Evolutionary conservation across 2,797 vertebrate species (phyloP), one percentile per base, ranked within the genome.

Genomic region (Clarias fuscus): DNA sequence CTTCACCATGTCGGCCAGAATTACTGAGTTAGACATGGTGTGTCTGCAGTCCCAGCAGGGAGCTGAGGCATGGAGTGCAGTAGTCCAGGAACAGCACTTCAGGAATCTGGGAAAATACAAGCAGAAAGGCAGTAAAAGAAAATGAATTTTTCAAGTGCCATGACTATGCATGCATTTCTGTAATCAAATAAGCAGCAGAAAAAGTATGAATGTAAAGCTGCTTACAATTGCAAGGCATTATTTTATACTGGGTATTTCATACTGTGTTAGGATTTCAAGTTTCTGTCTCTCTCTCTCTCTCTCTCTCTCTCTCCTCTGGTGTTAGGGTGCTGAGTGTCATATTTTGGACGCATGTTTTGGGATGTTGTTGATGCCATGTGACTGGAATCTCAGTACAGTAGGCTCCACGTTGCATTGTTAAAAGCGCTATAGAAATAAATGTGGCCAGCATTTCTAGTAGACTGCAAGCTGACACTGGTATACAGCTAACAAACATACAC

Each of bases 11-110:
- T 87, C 79, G 6, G 24, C 72, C 71, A 79, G 62, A 80, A 87
- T 89, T 84, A 86, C 87, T 22, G 27, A 88, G 79, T 87, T 83
- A 72, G 86, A 88, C 30, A 73, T 85, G 84, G 80, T 27, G 27
- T 85, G 83, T 71, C 67, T 82, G 78, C 58, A 76, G 64, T 24
- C 82, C 20, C 77, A 70, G 75, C 83, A 78, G 82, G 65, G 58
- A 68, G 30, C 27, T 53, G 73, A 77, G 68, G 79, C 48, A 43
- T 82, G 61, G 40, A 70, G 59, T 85, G 13, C 78, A 22, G 2
- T 15, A 71, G 84, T 68, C 11, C 43, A 64, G 53, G 64, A 81
- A 18, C 43, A 33, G n/a, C 17, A 53, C 18, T 33, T 82, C 10
- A 30, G n/a, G 37, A 56, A 77, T 75, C 71, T 33, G 17, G 18